Evolutionary conservation across 2,888 invertebrate genomes (phyloP).

Genomic region (Lathronympha strigana): DNA sequence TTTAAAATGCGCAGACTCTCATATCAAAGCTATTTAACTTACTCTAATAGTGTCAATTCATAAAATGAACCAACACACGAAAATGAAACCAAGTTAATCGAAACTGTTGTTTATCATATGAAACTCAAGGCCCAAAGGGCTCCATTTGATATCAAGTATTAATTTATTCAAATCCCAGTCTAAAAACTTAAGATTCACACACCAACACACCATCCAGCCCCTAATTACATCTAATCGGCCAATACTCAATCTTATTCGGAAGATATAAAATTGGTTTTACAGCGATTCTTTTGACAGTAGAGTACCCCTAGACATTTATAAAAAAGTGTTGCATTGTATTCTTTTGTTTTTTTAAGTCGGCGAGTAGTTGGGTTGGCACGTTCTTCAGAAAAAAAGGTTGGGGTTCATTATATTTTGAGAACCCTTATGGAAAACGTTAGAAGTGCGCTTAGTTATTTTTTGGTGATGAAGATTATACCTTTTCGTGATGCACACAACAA

Average conservation of each 20-base stretch:
- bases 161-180: constrained; percentile 23
- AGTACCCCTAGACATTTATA: background rate
- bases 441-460: background rate
- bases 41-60: too few species aligned
- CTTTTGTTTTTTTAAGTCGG: constrained; percentile 18
- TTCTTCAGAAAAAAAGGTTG: constrained; percentile 12
- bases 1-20: too few species aligned
- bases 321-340: constrained; percentile 12
- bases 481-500: too few species aligned
- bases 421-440: constrained; percentile 8
- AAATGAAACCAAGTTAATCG: background rate
- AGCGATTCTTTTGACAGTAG: background rate
- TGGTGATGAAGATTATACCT: background rate
- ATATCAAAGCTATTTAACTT: too few species aligned
- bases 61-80: too few species aligned
- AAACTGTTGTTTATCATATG: background rate
- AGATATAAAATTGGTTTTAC: background rate
- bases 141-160: background rate
- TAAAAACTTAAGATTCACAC: constrained; percentile 4
- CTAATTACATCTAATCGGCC: background rate
- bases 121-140: background rate
- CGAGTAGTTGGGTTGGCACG: constrained; percentile 26
- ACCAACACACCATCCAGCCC: background rate
- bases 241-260: background rate
- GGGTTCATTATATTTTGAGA: constrained; percentile 2